A percentile compares a stretch with the other conserved stretches of the same genome.
Evolutionary conservation across 2,797 vertebrate genomes (phyloP).

Genomic region (Aphelocoma californica): DNA sequence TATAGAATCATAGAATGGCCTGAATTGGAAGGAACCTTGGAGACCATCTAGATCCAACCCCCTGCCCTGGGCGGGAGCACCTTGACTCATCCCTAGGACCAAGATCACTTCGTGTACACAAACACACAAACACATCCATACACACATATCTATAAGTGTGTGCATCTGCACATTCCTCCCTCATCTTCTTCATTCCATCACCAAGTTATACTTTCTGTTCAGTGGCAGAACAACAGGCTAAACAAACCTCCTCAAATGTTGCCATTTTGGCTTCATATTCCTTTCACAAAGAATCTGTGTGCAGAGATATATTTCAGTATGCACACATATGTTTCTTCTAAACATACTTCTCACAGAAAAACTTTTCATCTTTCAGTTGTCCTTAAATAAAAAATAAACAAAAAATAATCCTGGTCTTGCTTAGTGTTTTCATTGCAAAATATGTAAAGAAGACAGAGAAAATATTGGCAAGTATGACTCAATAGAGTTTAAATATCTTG

Average conservation of each 20-base stretch:
- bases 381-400: neutral
- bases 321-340: neutral
- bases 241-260: neutral
- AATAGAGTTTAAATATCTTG: neutral
- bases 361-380: neutral
- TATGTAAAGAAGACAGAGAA: neutral
- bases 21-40: neutral
- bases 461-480: neutral
- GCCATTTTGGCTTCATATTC: neutral
- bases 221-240: neutral
- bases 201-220: neutral
- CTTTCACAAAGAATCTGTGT: neutral
- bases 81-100: neutral
- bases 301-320: neutral
- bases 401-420: neutral
- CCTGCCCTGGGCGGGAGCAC: neutral
- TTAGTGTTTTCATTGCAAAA: neutral
- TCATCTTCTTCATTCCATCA: neutral
- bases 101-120: neutral
- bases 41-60: neutral
- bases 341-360: neutral
- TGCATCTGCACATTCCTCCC: neutral
- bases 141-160: fast-evolving
- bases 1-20: neutral
- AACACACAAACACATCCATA: neutral